Base-by-base conservation (phyloP, 2,113 vertebrate genomes). In the Elephas maximus region DNA sequence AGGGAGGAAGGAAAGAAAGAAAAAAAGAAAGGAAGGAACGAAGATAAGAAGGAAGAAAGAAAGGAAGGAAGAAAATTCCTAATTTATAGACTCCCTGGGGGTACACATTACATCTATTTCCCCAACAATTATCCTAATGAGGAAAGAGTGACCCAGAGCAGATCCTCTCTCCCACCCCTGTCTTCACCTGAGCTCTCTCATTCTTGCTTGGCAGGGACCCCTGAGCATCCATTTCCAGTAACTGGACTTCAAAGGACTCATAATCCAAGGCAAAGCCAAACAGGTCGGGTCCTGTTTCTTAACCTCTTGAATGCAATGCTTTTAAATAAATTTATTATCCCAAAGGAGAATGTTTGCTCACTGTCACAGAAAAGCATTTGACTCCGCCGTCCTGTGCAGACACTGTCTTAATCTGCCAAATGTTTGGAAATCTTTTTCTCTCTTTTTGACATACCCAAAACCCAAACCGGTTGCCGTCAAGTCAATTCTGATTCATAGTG, bases 301-400 rank as follows among this genome's bases (percentile, higher is more conserved):
- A 77, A 96, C 62, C 8, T 60, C 23, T 94, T 92, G 10, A 84
- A 67, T 65, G 8, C 28, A 65, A 33, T 48, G 21, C 37, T 37
- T 94, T 85, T 86, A 89, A 88, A 81, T 86, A 82, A 44, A 91
- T 86, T 65, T 82, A 48, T 91, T 93, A 78, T 74, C 51, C 26
- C 57, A 37, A 86, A 92, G 87, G 93, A 86, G 69, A 94, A 85
- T 21, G 21, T 87, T 79, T 84, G 33, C 17, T 67, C 14, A 77
- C 15, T 60, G 33, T 14, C 44, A 41, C 57, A 88, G 71, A 67
- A 84, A 83, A 88, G 28, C 1, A 69, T 51, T 71, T 60, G 33
- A 9, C 18, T 90, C 20, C 33, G 51, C 37, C 14, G 30, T 73
- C 6, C 2, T 65, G 48, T 17, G 5, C 10, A 90, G 57, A 85